phyloP scores from a whole-genome alignment of 2,797 vertebrate genomes.

The Chloroceryle inda region DNA sequence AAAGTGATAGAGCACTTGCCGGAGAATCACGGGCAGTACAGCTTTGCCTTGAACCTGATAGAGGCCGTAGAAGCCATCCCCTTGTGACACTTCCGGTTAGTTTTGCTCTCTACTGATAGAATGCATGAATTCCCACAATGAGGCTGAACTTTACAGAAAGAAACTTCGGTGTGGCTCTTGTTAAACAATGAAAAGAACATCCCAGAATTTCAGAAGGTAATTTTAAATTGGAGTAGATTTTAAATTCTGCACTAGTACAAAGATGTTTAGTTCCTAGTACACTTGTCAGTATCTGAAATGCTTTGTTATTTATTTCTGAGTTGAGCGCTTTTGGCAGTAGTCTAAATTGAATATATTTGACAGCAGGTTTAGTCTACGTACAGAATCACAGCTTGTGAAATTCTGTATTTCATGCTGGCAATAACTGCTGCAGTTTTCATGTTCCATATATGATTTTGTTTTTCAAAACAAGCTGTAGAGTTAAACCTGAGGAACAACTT shows the following conservation, averaged over 20 bases:
- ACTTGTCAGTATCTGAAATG: constrained; percentile 52
- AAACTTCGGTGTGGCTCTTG: constrained; percentile 8
- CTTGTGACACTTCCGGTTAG: background rate
- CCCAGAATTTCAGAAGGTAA: background rate
- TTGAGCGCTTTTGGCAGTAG: constrained; percentile 59
- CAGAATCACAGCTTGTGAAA: constrained; percentile 48
- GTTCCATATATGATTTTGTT: constrained; percentile 31
- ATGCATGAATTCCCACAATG: background rate
- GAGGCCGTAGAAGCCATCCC: constrained; percentile 90
- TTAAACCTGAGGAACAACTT: background rate
- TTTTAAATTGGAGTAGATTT: constrained; percentile 63
- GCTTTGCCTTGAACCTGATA: constrained; percentile 91
- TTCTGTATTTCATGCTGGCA: constrained; percentile 60
- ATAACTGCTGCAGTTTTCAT: constrained; percentile 13
- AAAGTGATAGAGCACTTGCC: constrained; percentile 93
- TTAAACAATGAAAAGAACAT: background rate
- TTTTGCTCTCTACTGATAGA: background rate
- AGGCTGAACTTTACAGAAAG: background rate
- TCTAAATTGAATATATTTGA: constrained; percentile 51
- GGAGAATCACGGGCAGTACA: constrained; percentile 94
- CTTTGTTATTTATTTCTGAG: constrained; percentile 76
- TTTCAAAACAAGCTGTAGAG: background rate
- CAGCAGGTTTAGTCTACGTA: constrained; percentile 57
- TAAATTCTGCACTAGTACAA: constrained; percentile 55
- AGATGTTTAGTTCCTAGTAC: constrained; percentile 42